phyloP scores from a whole-genome alignment of 37 sponge, comb jelly and placozoan species.

The Theonella swinhoei region DNA sequence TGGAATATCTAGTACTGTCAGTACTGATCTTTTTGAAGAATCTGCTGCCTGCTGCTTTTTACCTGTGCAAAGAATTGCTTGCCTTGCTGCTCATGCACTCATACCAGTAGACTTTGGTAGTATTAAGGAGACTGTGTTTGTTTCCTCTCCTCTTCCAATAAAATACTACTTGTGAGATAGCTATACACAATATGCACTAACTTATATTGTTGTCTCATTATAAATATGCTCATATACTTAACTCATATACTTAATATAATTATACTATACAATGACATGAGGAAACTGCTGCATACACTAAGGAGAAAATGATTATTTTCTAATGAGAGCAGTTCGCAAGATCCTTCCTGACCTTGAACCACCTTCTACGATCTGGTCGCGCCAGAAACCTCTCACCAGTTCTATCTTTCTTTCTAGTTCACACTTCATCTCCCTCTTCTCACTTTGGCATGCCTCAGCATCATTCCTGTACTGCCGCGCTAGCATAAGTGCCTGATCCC shows the following conservation, averaged over 20 bases:
- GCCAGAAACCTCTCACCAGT: not conserved
- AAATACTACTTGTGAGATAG: conserved; percentile 24
- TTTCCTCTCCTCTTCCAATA: conserved; percentile 40
- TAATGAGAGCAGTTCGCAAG: not conserved
- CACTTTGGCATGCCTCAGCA: not conserved
- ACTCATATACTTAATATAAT: not conserved
- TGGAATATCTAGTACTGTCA: conserved; percentile 32
- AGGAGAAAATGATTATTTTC: not conserved
- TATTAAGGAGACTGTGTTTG: conserved; percentile 23
- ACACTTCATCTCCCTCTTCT: not conserved
- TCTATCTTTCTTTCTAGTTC: not conserved
- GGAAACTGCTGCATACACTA: no score
- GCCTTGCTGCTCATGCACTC: conserved; percentile 20
- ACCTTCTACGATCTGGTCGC: not conserved
- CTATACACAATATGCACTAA: no score
- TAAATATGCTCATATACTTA: no score
- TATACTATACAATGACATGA: no score
- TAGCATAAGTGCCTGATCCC: not conserved
- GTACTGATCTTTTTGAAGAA: not conserved
- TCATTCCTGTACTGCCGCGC: not conserved
- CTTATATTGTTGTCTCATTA: not conserved
- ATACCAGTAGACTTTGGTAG: conserved; percentile 18
- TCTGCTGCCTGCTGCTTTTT: conserved; percentile 24
- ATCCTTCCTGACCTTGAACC: not conserved
- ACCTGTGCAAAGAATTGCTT: conserved; percentile 48